These are phyloP conservation scores for Aplochiton taeniatus DNA, from an alignment of 2,797 vertebrate species.

Conservation along the genomic window DNA sequence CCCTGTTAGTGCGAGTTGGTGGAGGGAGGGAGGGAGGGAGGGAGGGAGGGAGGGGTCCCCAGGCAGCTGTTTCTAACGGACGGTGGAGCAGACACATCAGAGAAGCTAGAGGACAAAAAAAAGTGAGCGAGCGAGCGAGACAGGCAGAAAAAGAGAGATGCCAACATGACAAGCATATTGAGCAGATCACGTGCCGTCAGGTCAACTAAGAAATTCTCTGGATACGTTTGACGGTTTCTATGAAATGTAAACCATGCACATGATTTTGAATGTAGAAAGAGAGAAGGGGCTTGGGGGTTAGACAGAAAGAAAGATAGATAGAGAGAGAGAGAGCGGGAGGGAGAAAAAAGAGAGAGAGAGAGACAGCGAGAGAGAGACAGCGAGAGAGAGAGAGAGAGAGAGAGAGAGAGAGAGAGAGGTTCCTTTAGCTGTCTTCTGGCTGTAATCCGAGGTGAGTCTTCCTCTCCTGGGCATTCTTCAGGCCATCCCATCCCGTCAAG, in stretches of 20 bases:
- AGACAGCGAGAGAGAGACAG: too few relatives aligned
- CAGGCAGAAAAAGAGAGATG: not conserved
- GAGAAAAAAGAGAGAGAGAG: too few relatives aligned
- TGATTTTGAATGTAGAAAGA: too few relatives aligned
- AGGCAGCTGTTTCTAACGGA: slow-evolving; percentile 66
- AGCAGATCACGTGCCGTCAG: slow-evolving; percentile 39
- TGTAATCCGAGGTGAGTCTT: slow-evolving; percentile 28
- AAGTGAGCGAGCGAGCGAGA: slow-evolving; percentile 26
- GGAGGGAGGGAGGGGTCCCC: slow-evolving; percentile 51
- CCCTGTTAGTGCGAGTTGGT: slow-evolving; percentile 31
- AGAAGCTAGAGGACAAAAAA: slow-evolving; percentile 67
- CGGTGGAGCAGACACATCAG: slow-evolving; percentile 56
- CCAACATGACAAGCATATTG: slow-evolving; percentile 55
- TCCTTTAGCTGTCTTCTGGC: not conserved
- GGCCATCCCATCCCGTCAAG: not conserved
- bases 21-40: slow-evolving; percentile 17
- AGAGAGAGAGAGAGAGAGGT: too few relatives aligned
- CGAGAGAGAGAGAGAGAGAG: too few relatives aligned
- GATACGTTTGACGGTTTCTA: slow-evolving; percentile 18
- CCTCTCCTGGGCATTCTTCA: slow-evolving; percentile 31
- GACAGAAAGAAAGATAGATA: too few relatives aligned
- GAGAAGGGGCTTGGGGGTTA: too few relatives aligned
- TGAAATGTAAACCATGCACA: too few relatives aligned
- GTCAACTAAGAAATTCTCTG: not conserved
- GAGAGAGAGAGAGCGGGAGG: too few relatives aligned